These are phyloP conservation scores for Chironomus striatipennis DNA, from an alignment of 1,140 invertebrate species.

Conservation along the genomic window DNA sequence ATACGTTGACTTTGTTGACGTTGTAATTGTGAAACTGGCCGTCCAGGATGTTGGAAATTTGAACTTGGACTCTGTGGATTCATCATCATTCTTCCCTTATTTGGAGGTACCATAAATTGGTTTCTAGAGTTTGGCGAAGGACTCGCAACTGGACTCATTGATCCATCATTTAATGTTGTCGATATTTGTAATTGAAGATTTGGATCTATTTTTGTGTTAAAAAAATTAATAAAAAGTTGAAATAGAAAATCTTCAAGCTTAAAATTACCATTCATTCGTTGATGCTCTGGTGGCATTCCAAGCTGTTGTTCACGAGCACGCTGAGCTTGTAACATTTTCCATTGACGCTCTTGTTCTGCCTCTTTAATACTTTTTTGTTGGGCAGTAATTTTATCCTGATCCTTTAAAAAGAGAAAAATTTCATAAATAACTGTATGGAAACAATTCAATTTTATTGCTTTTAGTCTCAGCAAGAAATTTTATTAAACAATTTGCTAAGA, in stretches of 20 bases:
- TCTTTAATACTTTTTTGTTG: slow-evolving; percentile 59
- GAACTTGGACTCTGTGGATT: slow-evolving; percentile 34
- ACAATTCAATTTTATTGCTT: too few relatives aligned
- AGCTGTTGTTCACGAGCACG: slow-evolving; percentile 67
- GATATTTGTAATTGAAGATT: slow-evolving; percentile 28
- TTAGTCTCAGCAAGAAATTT: too few relatives aligned
- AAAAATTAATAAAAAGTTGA: too few relatives aligned
- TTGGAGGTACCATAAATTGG: slow-evolving; percentile 31
- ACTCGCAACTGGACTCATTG: slow-evolving; percentile 40
- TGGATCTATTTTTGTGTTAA: neutral
- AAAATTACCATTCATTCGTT: neutral
- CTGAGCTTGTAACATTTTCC: slow-evolving; percentile 76
- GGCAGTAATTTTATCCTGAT: slow-evolving; percentile 57
- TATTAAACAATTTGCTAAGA: too few relatives aligned
- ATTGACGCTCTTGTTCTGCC: slow-evolving; percentile 74
- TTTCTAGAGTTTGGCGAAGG: slow-evolving; percentile 36
- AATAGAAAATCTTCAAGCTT: too few relatives aligned
- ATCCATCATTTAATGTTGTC: slow-evolving; percentile 46
- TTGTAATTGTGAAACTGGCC: slow-evolving; percentile 34
- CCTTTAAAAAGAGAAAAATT: slow-evolving; percentile 40
- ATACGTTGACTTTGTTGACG: slow-evolving; percentile 30
- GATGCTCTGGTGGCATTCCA: slow-evolving; percentile 29
- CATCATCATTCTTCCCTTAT: slow-evolving; percentile 32
- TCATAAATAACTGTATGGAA: too few relatives aligned
- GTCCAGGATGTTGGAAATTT: slow-evolving; percentile 38